Evolutionary conservation across 2,797 vertebrate species (phyloP).

Genomic region (Chelonia mydas): DNA sequence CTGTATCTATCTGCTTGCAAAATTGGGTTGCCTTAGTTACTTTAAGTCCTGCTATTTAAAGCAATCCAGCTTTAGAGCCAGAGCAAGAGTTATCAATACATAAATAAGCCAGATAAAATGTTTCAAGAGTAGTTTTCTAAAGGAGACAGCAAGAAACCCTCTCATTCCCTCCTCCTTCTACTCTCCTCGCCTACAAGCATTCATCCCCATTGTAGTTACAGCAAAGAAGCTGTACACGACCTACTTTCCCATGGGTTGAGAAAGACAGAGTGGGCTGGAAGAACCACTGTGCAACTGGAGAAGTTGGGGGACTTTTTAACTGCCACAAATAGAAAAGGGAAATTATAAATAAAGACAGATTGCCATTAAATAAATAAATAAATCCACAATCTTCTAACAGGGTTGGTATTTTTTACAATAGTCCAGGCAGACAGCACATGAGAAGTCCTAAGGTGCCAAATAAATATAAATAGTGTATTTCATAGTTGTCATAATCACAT

Average conservation of each 20-base stretch:
- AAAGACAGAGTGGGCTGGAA: too few species aligned
- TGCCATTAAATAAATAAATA: too few species aligned
- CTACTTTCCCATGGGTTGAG: background rate
- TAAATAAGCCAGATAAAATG: background rate
- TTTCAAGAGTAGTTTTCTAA: background rate
- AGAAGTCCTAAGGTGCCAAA: background rate
- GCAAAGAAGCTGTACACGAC: background rate
- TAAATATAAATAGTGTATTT: background rate
- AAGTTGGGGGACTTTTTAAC: background rate
- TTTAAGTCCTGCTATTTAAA: background rate
- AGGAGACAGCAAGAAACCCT: background rate
- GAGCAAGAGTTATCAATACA: background rate
- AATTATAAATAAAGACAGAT: background rate
- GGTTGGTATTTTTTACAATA: background rate
- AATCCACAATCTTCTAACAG: background rate
- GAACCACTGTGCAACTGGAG: too few species aligned
- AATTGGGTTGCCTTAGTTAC: background rate
- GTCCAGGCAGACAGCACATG: accelerated
- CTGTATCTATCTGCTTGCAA: background rate
- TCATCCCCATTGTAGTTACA: background rate
- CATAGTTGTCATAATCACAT: background rate
- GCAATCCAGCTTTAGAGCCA: background rate
- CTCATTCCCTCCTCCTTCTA: background rate
- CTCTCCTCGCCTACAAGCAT: background rate
- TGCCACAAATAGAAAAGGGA: background rate